A percentile compares a stretch with the other conserved stretches of the same genome.
Evolutionary conservation across 2,888 invertebrate genomes (phyloP).

Genomic region (Eugnorisma glareosa): DNA sequence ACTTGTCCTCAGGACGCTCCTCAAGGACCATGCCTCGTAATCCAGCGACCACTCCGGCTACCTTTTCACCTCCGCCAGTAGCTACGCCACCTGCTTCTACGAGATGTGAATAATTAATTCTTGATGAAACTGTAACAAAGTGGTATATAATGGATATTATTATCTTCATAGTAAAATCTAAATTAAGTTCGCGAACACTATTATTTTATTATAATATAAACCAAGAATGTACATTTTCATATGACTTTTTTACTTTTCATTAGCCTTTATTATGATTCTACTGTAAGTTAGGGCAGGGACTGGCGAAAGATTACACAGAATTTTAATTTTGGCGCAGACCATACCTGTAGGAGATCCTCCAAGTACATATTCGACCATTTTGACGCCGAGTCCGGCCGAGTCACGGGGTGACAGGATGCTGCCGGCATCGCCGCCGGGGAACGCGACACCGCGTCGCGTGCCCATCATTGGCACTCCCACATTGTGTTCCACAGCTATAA

Average conservation of each 20-base stretch:
- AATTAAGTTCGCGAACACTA: not conserved
- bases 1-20: conserved; percentile 86
- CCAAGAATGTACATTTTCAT: not conserved
- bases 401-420: conserved; percentile 95
- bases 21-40: conserved; percentile 87
- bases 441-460: conserved; percentile 93
- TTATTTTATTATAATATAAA: not conserved
- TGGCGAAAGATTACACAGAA: not conserved
- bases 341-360: conserved; percentile 96
- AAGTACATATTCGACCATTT: conserved; percentile 99
- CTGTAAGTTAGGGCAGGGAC: not conserved
- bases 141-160: conserved; percentile 53
- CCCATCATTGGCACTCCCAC: conserved; percentile 92
- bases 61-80: conserved; percentile 83
- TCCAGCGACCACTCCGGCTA: conserved; percentile 85
- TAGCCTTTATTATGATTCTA: not conserved
- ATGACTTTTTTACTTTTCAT: not conserved
- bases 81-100: conserved; percentile 73
- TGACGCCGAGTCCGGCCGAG: conserved; percentile 97
- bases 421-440: conserved; percentile 92
- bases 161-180: conserved; percentile 10
- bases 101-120: conserved; percentile 65
- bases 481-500: conserved; percentile 86
- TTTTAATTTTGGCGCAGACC: conserved; percentile 17
- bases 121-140: conserved; percentile 65